Conservation (phyloP, 2,113 vertebrate genomes). For the Hypomesus transpacificus region DNA sequence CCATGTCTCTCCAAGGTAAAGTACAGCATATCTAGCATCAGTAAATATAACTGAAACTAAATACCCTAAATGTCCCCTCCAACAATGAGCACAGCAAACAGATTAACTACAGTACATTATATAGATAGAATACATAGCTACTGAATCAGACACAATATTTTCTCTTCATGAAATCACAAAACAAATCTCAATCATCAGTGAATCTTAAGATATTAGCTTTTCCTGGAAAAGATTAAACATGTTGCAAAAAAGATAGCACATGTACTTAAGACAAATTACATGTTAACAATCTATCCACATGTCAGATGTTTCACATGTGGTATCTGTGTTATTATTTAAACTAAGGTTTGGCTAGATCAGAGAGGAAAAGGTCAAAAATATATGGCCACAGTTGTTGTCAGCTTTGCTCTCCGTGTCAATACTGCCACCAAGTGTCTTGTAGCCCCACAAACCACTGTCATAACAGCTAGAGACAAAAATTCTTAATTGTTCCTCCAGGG, state of each 20-base stretch:
- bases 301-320: background rate
- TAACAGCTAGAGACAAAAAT: no score
- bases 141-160: no score
- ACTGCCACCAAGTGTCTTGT: slow-evolving; percentile 69
- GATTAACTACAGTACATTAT: no score
- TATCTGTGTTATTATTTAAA: slow-evolving; percentile 28
- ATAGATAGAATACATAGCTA: no score
- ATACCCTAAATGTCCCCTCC: background rate
- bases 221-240: background rate
- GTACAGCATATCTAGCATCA: background rate
- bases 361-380: slow-evolving; percentile 46
- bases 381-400: slow-evolving; percentile 19
- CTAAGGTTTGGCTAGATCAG: slow-evolving; percentile 26
- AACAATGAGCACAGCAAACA: no score
- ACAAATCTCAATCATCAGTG: background rate
- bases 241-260: background rate
- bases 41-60: background rate
- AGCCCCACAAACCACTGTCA: background rate
- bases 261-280: no score
- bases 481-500: no score
- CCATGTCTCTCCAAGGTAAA: slow-evolving; percentile 31
- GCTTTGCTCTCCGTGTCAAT: slow-evolving; percentile 45
- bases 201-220: background rate
- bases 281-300: no score
- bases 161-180: background rate